Conservation (phyloP, 2,888 invertebrate species). For the Ryuthela nishihirai region DNA sequence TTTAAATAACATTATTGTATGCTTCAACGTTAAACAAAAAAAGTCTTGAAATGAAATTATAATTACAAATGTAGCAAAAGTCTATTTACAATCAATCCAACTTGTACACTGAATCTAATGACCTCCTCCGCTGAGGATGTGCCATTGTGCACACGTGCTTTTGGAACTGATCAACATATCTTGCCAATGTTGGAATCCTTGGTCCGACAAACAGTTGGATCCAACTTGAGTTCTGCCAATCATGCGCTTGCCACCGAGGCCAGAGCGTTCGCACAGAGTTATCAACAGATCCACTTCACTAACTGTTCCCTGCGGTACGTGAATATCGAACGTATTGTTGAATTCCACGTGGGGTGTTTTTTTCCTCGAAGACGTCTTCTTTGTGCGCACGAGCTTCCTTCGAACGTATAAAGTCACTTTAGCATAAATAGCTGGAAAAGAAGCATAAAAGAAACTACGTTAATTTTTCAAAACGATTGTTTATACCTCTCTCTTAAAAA, state of each 20-base stretch:
- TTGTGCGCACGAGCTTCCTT: conserved; percentile 46
- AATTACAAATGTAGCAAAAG: no score
- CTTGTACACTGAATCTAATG: no score
- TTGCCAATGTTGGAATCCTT: conserved; percentile 39
- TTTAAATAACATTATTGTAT: no score
- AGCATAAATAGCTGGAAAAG: conserved; percentile 45
- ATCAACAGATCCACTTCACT: conserved; percentile 40
- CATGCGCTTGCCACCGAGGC: conserved; percentile 32
- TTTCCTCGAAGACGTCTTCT: conserved; percentile 45
- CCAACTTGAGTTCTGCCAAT: conserved; percentile 43
- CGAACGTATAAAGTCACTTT: conserved; percentile 47
- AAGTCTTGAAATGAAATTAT: no score
- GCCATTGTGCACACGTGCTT: conserved; percentile 37
- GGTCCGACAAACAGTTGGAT: conserved; percentile 25
- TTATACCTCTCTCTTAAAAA: no score
- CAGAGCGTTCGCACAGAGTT: conserved; percentile 38
- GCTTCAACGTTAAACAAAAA: no score
- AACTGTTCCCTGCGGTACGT: conserved; percentile 40
- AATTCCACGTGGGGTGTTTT: conserved; percentile 46
- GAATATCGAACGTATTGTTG: conserved; percentile 49
- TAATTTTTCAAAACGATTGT: no score
- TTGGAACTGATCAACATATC: conserved; percentile 38
- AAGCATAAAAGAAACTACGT: neutral
- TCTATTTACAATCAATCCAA: no score
- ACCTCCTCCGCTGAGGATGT: conserved; percentile 1